Evolutionary conservation across 2,113 vertebrate genomes (phyloP).

Genomic region (human): GRCh38 chr12:86582001-86582500

Average conservation of each 20-base stretch:
- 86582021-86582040: neutral
- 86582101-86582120: neutral
- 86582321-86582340: slow-evolving; percentile 46
- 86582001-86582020: neutral
- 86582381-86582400: neutral
- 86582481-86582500: slow-evolving; percentile 51
- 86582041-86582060: neutral
- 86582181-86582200: neutral
- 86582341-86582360: slow-evolving; percentile 18
- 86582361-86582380: neutral
- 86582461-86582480: neutral
- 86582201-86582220: neutral
- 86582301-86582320: neutral
- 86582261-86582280: neutral
- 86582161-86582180: neutral
- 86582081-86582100: neutral
- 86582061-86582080: neutral
- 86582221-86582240: neutral
- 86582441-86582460: slow-evolving; percentile 41
- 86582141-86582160: neutral
- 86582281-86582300: neutral
- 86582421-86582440: slow-evolving; percentile 4
- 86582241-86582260: neutral
- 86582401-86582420: neutral
- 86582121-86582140: neutral